Evolutionary conservation across 2,888 invertebrate genomes (phyloP).

Genomic region (Andrena praecox): DNA sequence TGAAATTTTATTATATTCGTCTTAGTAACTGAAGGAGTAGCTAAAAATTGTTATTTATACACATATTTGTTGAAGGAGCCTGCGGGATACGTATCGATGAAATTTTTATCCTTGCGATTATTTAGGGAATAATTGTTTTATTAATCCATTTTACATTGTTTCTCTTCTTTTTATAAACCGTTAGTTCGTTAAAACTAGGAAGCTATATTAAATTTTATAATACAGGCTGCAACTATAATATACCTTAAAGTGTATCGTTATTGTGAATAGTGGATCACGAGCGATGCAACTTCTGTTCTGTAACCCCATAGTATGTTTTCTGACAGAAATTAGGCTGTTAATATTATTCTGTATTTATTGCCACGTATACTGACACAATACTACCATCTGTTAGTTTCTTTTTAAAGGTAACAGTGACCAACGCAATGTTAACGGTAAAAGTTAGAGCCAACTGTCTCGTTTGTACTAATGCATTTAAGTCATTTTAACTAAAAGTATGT

Average conservation of each 20-base stretch:
- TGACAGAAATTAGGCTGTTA: constrained; percentile 43
- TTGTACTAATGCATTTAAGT: constrained; percentile 59
- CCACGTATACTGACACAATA: constrained; percentile 35
- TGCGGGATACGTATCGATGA: constrained; percentile 3
- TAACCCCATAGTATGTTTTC: constrained; percentile 21
- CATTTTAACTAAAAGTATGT: constrained; percentile 44
- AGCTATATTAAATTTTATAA: constrained; percentile 35
- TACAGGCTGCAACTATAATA: constrained; percentile 29
- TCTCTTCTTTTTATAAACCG: constrained; percentile 13
- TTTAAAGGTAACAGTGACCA: constrained; percentile 30
- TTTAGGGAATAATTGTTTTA: constrained; percentile 37
- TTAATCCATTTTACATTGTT: constrained; percentile 21
- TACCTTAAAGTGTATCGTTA: constrained; percentile 19
- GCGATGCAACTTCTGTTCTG: constrained; percentile 32
- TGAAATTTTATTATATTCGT: constrained; percentile 15
- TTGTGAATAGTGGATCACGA: constrained; percentile 19
- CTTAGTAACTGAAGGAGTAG: constrained; percentile 7
- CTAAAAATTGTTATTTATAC: constrained; percentile 28
- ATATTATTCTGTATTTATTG: constrained; percentile 59
- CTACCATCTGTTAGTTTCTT: constrained; percentile 35
- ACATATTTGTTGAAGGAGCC: constrained; percentile 29
- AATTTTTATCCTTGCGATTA: constrained; percentile 17
- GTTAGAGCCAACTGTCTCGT: constrained; percentile 49
- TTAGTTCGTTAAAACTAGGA: constrained; percentile 29
- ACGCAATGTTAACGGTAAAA: constrained; percentile 41